Percentiles rank a stretch among this genome's conserved stretches.
phyloP scores from a whole-genome alignment of 2,797 vertebrate species.

The Trachurus trachurus region DNA sequence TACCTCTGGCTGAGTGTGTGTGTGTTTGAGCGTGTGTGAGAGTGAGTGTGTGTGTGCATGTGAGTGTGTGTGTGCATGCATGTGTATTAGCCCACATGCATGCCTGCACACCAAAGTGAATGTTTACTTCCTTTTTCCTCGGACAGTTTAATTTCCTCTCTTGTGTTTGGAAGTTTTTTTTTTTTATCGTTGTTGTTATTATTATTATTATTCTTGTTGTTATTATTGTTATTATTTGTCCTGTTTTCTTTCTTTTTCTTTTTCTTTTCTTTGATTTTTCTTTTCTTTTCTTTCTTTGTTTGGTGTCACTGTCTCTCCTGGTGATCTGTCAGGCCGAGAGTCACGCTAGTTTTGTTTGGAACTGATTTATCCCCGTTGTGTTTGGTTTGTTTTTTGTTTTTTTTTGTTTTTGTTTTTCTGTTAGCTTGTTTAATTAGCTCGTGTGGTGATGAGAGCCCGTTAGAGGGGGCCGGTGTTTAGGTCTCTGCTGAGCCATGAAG shows the following conservation, averaged over 20 bases:
- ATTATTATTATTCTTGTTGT: no score
- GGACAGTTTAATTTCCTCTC: constrained; percentile 29
- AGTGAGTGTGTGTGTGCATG: constrained; percentile 70
- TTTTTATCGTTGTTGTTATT: background rate
- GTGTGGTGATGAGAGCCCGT: constrained; percentile 60
- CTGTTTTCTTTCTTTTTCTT: constrained; percentile 15
- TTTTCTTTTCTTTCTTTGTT: constrained; percentile 34
- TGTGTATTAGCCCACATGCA: constrained; percentile 60
- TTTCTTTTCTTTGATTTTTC: no score
- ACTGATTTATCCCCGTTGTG: constrained; percentile 66
- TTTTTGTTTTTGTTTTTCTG: constrained; percentile 16
- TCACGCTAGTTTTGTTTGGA: constrained; percentile 56
- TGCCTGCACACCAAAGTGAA: constrained; percentile 66
- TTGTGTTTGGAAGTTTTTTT: constrained; percentile 52
- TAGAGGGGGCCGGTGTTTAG: constrained; percentile 72
- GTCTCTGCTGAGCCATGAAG: constrained; percentile 85
- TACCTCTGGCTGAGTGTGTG: constrained; percentile 82
- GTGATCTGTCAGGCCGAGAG: constrained; percentile 57
- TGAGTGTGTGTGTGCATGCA: constrained; percentile 26
- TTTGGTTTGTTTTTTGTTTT: constrained; percentile 25
- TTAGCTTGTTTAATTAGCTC: constrained; percentile 73
- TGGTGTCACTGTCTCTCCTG: constrained; percentile 59
- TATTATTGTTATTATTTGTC: background rate
- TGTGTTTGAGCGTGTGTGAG: constrained; percentile 70
- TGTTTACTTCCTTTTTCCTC: constrained; percentile 80